Evolutionary conservation across 2,888 invertebrate species (phyloP).

Genomic region (Linnaemya tessellans): DNA sequence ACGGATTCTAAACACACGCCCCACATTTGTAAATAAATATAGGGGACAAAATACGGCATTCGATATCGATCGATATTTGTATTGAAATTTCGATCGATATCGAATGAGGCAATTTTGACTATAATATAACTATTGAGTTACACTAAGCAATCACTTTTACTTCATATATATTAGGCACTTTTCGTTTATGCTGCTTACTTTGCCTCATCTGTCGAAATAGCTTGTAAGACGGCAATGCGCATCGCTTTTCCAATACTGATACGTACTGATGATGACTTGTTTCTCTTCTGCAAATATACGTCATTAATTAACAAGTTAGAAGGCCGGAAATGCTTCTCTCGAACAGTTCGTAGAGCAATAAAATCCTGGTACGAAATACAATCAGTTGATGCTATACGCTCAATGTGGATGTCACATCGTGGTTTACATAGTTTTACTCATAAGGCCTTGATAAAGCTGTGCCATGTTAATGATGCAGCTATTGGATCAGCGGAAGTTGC

Average conservation of each 20-base stretch:
- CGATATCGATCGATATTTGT: too few relatives aligned
- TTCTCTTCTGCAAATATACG: slow-evolving; percentile 78
- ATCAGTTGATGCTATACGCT: slow-evolving; percentile 73
- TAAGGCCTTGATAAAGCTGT: slow-evolving; percentile 76
- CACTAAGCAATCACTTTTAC: background rate
- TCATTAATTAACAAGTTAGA: slow-evolving; percentile 74
- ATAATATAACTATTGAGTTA: too few relatives aligned
- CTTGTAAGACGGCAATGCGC: slow-evolving; percentile 76
- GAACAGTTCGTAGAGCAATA: slow-evolving; percentile 79
- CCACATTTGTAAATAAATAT: too few relatives aligned
- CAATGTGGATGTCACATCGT: slow-evolving; percentile 77
- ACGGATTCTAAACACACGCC: too few relatives aligned
- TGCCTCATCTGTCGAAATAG: slow-evolving; percentile 68
- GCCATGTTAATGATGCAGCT: slow-evolving; percentile 75
- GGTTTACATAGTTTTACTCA: slow-evolving; percentile 76
- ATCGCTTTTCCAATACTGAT: slow-evolving; percentile 75
- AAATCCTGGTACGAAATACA: slow-evolving; percentile 78
- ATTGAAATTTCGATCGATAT: too few relatives aligned
- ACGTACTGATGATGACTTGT: slow-evolving; percentile 76
- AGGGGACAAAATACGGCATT: too few relatives aligned
- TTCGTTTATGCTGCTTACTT: slow-evolving; percentile 79
- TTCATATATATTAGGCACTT: slow-evolving; percentile 72
- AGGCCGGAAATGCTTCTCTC: slow-evolving; percentile 76
- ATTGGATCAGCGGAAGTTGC: slow-evolving; percentile 71
- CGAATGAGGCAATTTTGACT: too few relatives aligned